Evolutionary conservation across 2,113 vertebrate species (phyloP).

Genomic region (Lamprotornis superbus): DNA sequence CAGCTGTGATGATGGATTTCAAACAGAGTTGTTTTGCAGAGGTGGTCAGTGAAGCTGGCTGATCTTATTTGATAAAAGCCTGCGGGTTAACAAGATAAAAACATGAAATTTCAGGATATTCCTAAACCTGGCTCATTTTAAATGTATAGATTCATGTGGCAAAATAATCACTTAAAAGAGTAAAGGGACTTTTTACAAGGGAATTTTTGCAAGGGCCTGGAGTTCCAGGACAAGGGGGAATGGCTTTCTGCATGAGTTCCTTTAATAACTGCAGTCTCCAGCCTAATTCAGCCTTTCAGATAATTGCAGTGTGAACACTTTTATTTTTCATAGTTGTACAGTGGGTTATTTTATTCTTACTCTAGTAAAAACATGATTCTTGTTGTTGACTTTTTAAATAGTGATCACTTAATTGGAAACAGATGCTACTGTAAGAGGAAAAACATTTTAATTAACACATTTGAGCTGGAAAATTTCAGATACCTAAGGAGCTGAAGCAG

Average conservation of each 20-base stretch:
- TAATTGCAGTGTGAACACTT: slow-evolving; percentile 35
- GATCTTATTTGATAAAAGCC: not conserved
- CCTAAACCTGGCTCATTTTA: slow-evolving; percentile 1
- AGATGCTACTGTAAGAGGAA: slow-evolving; percentile 53
- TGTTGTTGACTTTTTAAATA: slow-evolving; percentile 62
- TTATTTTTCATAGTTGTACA: slow-evolving; percentile 49
- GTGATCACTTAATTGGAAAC: slow-evolving; percentile 67
- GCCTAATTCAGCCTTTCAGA: slow-evolving; percentile 34
- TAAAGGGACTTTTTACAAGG: not conserved
- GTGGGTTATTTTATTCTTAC: slow-evolving; percentile 44
- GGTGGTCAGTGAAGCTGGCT: not conserved
- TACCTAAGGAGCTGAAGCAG: not conserved
- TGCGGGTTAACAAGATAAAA: not conserved
- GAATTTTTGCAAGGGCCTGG: accelerated
- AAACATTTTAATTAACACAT: slow-evolving; percentile 64
- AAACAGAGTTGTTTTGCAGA: not conserved
- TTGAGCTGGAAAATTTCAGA: slow-evolving; percentile 27
- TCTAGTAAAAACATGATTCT: slow-evolving; percentile 20
- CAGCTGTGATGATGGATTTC: not conserved
- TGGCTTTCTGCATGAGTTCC: slow-evolving; percentile 58
- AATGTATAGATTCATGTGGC: slow-evolving; percentile 33
- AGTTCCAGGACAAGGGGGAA: not conserved
- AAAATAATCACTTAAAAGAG: slow-evolving; percentile 14
- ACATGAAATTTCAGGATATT: not conserved
- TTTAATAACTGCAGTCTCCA: slow-evolving; percentile 21